These are phyloP conservation scores for Irena cyanogastra DNA, from an alignment of 2,113 vertebrate species.

Conservation along the genomic window DNA sequence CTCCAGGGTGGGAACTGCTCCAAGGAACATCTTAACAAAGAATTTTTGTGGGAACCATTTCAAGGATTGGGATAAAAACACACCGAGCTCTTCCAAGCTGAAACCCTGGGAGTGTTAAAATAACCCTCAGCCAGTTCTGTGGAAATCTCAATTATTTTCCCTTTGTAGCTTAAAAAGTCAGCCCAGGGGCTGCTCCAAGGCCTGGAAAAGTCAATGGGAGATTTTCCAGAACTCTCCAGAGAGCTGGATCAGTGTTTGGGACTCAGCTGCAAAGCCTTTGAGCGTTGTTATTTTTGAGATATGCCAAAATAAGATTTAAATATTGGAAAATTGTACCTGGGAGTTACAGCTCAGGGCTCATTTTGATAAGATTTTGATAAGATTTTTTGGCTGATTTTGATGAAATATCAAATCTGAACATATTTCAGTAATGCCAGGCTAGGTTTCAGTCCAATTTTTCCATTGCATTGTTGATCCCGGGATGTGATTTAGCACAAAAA, in stretches of 20 bases:
- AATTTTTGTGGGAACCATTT: not conserved
- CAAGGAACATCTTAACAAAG: not conserved
- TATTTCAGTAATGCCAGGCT: rapidly evolving
- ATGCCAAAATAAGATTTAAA: not conserved
- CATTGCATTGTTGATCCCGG: rapidly evolving
- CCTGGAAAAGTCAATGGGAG: not conserved
- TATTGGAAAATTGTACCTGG: not conserved
- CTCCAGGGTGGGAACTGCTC: not conserved
- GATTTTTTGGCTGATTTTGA: not conserved
- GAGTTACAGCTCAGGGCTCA: not conserved
- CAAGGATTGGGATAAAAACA: not conserved
- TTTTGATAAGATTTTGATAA: not conserved
- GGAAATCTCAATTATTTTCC: constrained; percentile 8
- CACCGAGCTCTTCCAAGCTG: not conserved
- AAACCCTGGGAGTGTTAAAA: not conserved
- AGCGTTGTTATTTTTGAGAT: not conserved
- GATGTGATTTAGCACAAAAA: not conserved
- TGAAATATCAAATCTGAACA: rapidly evolving
- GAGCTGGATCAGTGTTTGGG: not conserved
- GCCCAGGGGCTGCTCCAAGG: not conserved
- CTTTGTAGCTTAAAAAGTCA: not conserved
- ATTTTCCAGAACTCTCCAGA: not conserved
- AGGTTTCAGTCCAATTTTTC: not conserved
- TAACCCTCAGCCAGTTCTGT: not conserved
- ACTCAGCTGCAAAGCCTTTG: not conserved